Base-by-base conservation (phyloP, 2,888 invertebrate genomes). In the Sinotaia quadrata region DNA sequence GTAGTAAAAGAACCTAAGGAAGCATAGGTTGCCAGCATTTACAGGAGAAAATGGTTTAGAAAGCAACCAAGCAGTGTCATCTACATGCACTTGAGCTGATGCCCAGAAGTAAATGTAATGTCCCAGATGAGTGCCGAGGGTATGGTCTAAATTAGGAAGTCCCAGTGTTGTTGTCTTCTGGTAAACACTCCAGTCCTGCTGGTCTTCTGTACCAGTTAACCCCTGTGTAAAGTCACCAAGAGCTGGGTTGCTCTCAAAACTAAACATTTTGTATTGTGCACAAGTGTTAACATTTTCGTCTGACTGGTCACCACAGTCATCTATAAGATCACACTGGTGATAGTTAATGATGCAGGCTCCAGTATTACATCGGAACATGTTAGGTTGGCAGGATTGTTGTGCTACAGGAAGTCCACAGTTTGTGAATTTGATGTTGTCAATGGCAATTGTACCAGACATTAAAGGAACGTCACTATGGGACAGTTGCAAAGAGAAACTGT, bases 271-370 rank as follows among this genome's bases (percentile, higher is more conserved):
- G 74, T 81, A 84, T 3, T 21, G 52, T 27, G 37, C 36, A 71
- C 85, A 84, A 18, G 58, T 56, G 27, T 27, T 29, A 18, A 34
- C 44, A 1, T 41, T 66, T 75, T 87, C 87, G 77, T 87, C 87
- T 24, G 81, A 80, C 15, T 71, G 65, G 67, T 87, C 87, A 2
- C 83, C 85, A 73, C 86, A 86, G 62, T 86, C 85, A 74, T 85
- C 82, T 8, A 78, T 79, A 59, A 77, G 82, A 69, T 86, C 84
- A 76, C 87, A 87, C 2, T 77, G 44, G 12, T 63, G 66, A 21
- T 68, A 65, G 1, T 58, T 47, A 33, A 74, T 74, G 18, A 86
- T 72, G 74, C 87, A 87, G 1, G 81, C 84, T 44, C 74, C 74
- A 44, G 79, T 79, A n/a, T 67, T 57, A 73, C 87, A 87, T 7